These are phyloP conservation scores for Sphaerophoria taeniata DNA, from an alignment of 2,888 invertebrate genomes.

Conservation along the genomic window DNA sequence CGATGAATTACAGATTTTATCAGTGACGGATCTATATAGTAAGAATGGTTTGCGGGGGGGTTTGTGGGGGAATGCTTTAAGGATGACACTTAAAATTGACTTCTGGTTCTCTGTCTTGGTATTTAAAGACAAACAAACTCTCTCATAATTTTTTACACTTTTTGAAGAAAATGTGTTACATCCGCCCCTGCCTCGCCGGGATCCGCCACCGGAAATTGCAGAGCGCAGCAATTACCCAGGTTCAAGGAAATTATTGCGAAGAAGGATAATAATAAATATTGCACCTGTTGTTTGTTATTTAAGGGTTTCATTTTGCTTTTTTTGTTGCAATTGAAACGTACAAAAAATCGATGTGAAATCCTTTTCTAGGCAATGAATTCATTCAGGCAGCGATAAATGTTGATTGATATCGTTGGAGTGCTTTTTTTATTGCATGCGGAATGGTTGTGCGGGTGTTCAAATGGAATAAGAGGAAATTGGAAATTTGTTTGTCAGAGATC, in stretches of 20 bases:
- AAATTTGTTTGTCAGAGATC: no score
- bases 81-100: neutral
- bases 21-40: neutral
- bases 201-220: no score
- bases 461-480: no score
- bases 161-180: no score
- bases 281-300: constrained; percentile 1
- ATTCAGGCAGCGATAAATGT: constrained; percentile 17
- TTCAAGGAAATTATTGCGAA: constrained; percentile 16
- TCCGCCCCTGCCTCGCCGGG: no score
- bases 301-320: neutral
- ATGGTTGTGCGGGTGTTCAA: no score
- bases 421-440: no score
- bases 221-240: constrained; percentile 12
- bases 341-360: neutral
- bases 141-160: no score
- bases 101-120: no score
- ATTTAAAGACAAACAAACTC: no score
- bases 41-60: neutral
- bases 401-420: constrained; percentile 12
- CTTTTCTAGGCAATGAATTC: constrained; percentile 13
- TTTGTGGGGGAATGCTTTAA: neutral
- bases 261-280: neutral
- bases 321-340: neutral
- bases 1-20: constrained; percentile 17